Conservation (phyloP, 2,797 vertebrate species). For the Bradypus variegatus region DNA sequence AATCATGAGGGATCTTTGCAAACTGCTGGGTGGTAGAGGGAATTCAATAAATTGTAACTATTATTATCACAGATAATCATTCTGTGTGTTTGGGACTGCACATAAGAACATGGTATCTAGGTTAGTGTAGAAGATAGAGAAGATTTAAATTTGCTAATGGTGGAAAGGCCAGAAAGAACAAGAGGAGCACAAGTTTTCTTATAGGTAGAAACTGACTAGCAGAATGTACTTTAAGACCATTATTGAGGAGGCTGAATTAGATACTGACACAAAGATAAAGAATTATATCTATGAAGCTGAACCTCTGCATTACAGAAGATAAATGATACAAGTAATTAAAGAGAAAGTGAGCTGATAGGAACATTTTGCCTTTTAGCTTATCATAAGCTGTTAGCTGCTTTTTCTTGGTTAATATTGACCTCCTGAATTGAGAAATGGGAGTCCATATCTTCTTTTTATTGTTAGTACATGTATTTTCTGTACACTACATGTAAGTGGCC, state of each 20-base stretch:
- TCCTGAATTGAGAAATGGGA: constrained; percentile 47
- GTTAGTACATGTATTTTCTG: constrained; percentile 52
- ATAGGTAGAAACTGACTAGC: neutral
- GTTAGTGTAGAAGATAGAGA: neutral
- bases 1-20: neutral
- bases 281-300: neutral
- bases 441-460: constrained; percentile 64
- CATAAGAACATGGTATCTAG: neutral
- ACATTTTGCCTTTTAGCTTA: constrained; percentile 38
- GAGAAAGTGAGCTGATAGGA: neutral
- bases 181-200: neutral
- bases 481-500: constrained; percentile 58
- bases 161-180: neutral
- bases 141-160: neutral
- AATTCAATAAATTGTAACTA: neutral
- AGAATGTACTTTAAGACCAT: neutral
- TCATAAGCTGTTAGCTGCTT: neutral
- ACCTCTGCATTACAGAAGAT: neutral
- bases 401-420: constrained; percentile 61
- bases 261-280: neutral
- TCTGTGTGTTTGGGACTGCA: neutral
- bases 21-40: neutral
- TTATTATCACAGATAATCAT: neutral
- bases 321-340: constrained; percentile 41
- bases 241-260: neutral